Base-by-base conservation (phyloP, 2,888 invertebrate species). In the Sussaba pulchella region DNA sequence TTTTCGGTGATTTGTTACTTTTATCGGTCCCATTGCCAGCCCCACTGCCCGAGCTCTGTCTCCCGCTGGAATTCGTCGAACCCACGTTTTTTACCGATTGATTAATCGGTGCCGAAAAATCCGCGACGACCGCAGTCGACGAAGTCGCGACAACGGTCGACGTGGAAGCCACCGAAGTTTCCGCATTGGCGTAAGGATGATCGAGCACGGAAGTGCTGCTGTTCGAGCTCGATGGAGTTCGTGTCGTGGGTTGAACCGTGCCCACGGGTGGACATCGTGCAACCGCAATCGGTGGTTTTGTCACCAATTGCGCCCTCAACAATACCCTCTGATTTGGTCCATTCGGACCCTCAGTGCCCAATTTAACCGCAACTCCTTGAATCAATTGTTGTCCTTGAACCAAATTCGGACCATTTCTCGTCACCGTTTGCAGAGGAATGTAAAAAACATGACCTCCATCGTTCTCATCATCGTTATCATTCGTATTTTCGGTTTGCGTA, bases 311-410 rank as follows among this genome's bases (percentile, higher is more conserved):
- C 0, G 95, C 95, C 83, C 94, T 93, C 93, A 95, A 77, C 8
- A 94, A 91, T 31, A 95, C 95, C 81, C 94, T 92, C 74, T 95
- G 95, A 87, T 95, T 94, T 0, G 94, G 94, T 2, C 94, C 94
- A 47, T 93, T 94, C 0, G 94, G 93, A 1, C 95, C 95, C 85
- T 95, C 94, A 0, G 95, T 94, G 0, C 94, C 95, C 43, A 95
- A 88, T 87, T 95, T 95, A 0, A 95, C 95, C 1, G 95, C 94
- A 0, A 95, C 95, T 0, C 95, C 95, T 85, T 95, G 94, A 77
- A 95, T 94, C 14, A 94, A 82, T 81, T 93, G 93, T 47, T 92
- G 92, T 2, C 91, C 91, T 77, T 90, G 91, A 14, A 88, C 88
- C 45, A 91, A 83, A 82, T 91, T 90, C 2, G 92, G 89, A 0